Base-by-base conservation (phyloP, 2,888 invertebrate species). In the Tetranychus truncatus region DNA sequence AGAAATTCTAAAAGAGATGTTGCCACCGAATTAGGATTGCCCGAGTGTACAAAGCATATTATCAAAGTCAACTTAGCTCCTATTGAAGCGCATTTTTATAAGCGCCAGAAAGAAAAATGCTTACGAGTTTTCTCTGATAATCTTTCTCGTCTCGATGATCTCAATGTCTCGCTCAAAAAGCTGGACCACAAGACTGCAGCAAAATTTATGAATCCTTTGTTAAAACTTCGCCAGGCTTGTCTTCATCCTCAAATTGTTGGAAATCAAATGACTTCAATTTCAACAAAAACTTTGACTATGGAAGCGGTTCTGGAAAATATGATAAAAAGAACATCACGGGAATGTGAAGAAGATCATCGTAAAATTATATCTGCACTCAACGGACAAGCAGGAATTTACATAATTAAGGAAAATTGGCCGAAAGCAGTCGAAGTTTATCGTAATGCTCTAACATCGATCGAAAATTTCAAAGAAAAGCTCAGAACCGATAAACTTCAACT, bases 31-130 rank as follows among this genome's bases (percentile, higher is more conserved):
- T 81, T 83, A 34, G 84, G 86, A 73, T 86, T 90, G 77, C 89
- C 89, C 0, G 82, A 83, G n/a, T 88, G 88, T 82, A 84, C 84
- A 0, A 84, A 86, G 75, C 79, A 84, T 71, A 81, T 87, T 7
- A 87, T 88, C 81, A 85, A 85, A 82, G 80, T 89, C 71, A 84
- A 85, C 67, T 88, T 91, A 80, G 87, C 88, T n/a, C 88, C 89
- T 6, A 85, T 90, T 0, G 90, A 91, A 81, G 86, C 87, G 77
- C 86, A 88, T 78, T 89, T 89, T 81, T 91, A 91, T 81, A 84
- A 86, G n/a, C 84, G 85, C 65, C 87, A 88, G 79, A 87, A 87
- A 79, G 81, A 82, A 20, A 82, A 84, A 6, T 69, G 69, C 8
- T 24, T 24, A 9, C 20, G 20, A 20, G 21, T 24, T 5, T 69